A percentile compares a stretch with the other conserved stretches of the same genome.
Evolutionary conservation across 2,797 vertebrate species (phyloP).

Genomic region (Chrosomus eos): DNA sequence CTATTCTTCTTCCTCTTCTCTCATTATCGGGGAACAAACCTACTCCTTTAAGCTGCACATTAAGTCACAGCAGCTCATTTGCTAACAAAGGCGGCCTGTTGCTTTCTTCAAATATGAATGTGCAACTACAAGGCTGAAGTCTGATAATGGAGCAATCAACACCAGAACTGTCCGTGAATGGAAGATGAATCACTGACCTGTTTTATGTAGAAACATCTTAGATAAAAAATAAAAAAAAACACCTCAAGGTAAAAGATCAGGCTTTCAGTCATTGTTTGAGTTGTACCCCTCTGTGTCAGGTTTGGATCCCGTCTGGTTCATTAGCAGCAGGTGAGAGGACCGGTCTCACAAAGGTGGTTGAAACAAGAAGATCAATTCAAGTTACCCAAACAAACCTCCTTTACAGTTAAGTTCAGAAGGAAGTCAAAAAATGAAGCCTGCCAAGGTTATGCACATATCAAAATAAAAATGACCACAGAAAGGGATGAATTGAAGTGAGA

Average conservation of each 20-base stretch:
- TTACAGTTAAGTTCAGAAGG: background rate
- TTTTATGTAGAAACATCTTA: background rate
- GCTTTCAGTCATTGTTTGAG: background rate
- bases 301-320: constrained; percentile 12
- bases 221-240: background rate
- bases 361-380: constrained; percentile 19
- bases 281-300: background rate
- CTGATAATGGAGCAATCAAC: background rate
- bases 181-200: constrained; percentile 11
- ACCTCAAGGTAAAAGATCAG: background rate
- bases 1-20: constrained; percentile 29
- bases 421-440: constrained; percentile 6
- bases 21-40: constrained; percentile 7
- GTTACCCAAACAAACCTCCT: constrained; percentile 34
- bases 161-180: background rate
- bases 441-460: constrained; percentile 44
- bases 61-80: constrained; percentile 4
- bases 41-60: constrained; percentile 22
- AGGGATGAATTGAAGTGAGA: background rate
- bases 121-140: background rate
- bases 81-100: constrained; percentile 19
- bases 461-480: constrained; percentile 21
- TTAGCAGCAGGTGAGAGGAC: background rate
- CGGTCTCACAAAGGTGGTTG: constrained; percentile 23
- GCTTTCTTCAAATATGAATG: background rate